Conservation (phyloP, 1,140 invertebrate species). For the Penaeus chinensis region DNA sequence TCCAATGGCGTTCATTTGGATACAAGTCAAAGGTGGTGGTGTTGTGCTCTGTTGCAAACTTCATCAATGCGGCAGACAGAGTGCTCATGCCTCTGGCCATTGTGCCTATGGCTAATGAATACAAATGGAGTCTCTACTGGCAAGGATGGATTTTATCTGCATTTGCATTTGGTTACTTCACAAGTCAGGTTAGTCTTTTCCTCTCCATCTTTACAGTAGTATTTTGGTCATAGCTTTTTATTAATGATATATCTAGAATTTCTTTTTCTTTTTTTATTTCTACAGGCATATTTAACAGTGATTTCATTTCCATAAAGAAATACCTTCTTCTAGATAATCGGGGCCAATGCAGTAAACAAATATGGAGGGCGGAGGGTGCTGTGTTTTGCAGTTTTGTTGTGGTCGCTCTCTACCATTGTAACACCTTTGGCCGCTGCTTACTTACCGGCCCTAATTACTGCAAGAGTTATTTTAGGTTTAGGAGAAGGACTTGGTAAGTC, state of each 20-base stretch:
- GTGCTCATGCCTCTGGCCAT: conserved; percentile 87
- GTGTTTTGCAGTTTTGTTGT: conserved; percentile 78
- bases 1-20: conserved; percentile 65
- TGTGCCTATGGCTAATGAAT: conserved; percentile 81
- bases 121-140: conserved; percentile 79
- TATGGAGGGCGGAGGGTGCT: conserved; percentile 81
- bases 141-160: conserved; percentile 85
- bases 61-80: conserved; percentile 83
- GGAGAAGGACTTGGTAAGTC: conserved; percentile 80
- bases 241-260: not conserved
- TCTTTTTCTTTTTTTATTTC: not conserved
- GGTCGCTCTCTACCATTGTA: conserved; percentile 81
- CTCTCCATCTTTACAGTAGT: not conserved
- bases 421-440: conserved; percentile 79
- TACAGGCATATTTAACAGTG: not conserved
- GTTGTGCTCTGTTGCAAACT: conserved; percentile 81
- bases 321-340: conserved; percentile 72
- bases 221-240: not conserved
- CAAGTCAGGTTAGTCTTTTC: conserved; percentile 75
- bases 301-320: not conserved
- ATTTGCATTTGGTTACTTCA: conserved; percentile 84
- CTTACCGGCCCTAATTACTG: conserved; percentile 74
- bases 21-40: conserved; percentile 73
- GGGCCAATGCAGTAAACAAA: conserved; percentile 78
- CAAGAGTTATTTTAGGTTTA: conserved; percentile 78